Percentiles rank a stretch among this genome's conserved stretches.
Conservation (phyloP, 2,888 invertebrate species). For the Andrena trimmerana region DNA sequence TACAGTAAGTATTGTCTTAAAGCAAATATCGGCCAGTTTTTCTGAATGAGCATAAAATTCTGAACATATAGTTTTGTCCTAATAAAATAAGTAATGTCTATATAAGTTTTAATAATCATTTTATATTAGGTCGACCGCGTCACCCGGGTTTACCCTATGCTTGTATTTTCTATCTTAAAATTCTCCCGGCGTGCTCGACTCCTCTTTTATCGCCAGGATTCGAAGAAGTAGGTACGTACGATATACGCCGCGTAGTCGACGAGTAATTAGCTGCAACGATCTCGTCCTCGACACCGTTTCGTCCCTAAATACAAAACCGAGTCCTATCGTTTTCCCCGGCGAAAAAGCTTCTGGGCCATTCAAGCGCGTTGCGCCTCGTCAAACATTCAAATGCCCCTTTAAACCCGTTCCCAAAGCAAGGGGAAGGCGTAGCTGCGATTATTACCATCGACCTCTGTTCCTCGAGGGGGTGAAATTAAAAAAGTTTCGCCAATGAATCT, state of each 20-base stretch:
- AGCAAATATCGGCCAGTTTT: no score
- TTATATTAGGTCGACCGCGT: no score
- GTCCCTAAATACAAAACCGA: background rate
- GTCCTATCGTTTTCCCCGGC: background rate
- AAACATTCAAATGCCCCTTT: background rate
- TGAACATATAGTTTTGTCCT: no score
- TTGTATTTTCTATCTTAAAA: background rate
- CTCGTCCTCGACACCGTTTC: conserved; percentile 24
- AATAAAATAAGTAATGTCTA: no score
- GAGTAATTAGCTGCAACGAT: conserved; percentile 9
- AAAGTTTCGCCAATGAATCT: background rate
- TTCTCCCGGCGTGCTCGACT: background rate
- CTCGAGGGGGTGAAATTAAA: background rate
- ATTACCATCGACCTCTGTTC: background rate
- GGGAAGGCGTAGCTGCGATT: background rate
- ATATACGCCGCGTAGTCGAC: background rate
- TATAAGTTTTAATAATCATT: no score
- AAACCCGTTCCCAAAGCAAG: background rate
- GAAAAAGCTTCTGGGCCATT: background rate
- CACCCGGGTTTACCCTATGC: no score
- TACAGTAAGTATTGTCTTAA: no score
- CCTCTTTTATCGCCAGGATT: background rate
- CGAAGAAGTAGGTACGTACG: background rate
- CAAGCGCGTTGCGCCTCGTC: background rate
- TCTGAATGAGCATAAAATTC: no score